phyloP scores from a whole-genome alignment of 2,888 invertebrate species.

The Protodeltote pygarga region DNA sequence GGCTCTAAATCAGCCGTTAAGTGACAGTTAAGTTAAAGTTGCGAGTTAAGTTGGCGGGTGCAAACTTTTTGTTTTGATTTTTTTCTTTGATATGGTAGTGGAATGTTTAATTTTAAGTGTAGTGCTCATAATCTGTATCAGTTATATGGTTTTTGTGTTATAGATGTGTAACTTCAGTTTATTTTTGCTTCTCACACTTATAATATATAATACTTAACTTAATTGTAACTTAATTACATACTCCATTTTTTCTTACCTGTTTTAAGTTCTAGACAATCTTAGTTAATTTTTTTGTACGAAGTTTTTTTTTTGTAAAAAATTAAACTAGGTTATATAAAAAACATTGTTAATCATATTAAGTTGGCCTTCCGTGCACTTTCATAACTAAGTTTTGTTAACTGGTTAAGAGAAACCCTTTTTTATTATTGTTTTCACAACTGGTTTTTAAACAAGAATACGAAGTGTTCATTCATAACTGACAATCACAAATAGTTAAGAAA shows the following conservation, averaged over 20 bases:
- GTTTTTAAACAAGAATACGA: too few species aligned
- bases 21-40: constrained; percentile 47
- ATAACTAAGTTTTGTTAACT: too few species aligned
- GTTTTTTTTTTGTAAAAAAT: too few species aligned
- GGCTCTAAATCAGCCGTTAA: constrained; percentile 16
- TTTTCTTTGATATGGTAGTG: constrained; percentile 50
- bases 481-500: too few species aligned
- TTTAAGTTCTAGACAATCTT: too few species aligned
- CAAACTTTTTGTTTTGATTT: constrained; percentile 61
- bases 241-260: background rate
- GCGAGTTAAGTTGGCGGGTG: constrained; percentile 49
- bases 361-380: too few species aligned
- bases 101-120: constrained; percentile 62
- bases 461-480: too few species aligned
- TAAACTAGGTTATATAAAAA: too few species aligned
- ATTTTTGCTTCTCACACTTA: background rate
- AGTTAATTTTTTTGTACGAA: too few species aligned
- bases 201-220: constrained; percentile 4
- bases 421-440: too few species aligned
- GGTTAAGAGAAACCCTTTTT: too few species aligned
- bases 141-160: constrained; percentile 30
- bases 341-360: too few species aligned
- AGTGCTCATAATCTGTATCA: constrained; percentile 43
- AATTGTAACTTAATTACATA: background rate
- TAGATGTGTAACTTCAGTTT: constrained; percentile 6